Conservation (phyloP, 2,797 vertebrate species). For the Sparus aurata region DNA sequence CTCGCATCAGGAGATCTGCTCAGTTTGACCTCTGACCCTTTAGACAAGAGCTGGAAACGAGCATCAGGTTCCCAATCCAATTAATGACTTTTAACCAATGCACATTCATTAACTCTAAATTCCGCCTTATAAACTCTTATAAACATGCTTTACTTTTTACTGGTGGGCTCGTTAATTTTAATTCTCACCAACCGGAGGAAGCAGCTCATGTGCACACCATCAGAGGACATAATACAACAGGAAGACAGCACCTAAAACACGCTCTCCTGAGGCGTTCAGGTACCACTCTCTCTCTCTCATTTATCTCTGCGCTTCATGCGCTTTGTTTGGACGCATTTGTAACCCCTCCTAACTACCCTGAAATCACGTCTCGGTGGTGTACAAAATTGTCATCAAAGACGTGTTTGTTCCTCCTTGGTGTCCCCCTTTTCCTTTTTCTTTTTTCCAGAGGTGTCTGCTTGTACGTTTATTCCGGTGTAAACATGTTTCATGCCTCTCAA, state of each 20-base stretch:
- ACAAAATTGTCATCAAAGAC: slow-evolving; percentile 49
- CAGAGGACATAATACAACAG: neutral
- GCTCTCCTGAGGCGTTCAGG: slow-evolving; percentile 21
- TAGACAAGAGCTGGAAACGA: neutral
- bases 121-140: neutral
- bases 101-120: neutral
- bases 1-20: neutral
- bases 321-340: slow-evolving; percentile 31
- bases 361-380: slow-evolving; percentile 56
- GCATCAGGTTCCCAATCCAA: neutral
- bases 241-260: neutral
- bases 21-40: slow-evolving; percentile 43
- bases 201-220: neutral
- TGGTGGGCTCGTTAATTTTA: no score
- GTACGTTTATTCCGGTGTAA: slow-evolving; percentile 39
- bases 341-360: slow-evolving; percentile 40
- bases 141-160: neutral
- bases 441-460: neutral
- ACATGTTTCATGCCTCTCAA: slow-evolving; percentile 51
- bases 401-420: slow-evolving; percentile 39
- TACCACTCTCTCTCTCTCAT: neutral
- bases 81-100: neutral
- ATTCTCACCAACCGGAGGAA: neutral
- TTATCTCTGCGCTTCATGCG: slow-evolving; percentile 18
- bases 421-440: neutral